Evolutionary conservation across 2,888 invertebrate genomes (phyloP).

Genomic region (Metallyticus violacea): DNA sequence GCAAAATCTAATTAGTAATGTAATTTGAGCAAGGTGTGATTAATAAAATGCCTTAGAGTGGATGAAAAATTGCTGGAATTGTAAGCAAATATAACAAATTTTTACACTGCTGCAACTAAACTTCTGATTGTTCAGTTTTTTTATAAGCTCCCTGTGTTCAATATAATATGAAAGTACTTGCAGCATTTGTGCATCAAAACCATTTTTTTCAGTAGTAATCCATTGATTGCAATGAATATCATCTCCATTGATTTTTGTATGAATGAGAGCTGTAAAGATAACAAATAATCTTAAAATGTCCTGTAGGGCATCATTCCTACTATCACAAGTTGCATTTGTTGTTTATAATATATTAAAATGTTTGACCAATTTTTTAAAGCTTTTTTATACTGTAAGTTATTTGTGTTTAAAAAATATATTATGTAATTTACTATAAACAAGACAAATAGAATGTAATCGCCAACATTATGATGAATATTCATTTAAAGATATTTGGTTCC

Average conservation of each 20-base stretch:
- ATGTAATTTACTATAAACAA: not conserved
- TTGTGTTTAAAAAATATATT: not conserved
- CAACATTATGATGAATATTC: too few relatives aligned
- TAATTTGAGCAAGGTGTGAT: too few relatives aligned
- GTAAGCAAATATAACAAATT: not conserved
- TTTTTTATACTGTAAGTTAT: not conserved
- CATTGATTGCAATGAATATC: too few relatives aligned
- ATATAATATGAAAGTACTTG: not conserved
- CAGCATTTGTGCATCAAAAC: not conserved
- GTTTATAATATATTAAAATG: not conserved
- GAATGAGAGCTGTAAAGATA: too few relatives aligned
- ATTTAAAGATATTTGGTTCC: not conserved
- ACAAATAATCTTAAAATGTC: not conserved
- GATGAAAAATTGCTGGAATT: not conserved
- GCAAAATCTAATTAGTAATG: too few relatives aligned
- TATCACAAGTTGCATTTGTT: not conserved
- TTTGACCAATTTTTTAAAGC: not conserved
- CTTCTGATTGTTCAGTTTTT: not conserved
- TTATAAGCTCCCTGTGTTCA: not conserved
- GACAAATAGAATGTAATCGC: not conserved
- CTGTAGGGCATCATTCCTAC: not conserved
- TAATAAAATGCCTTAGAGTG: not conserved
- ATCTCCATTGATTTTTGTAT: too few relatives aligned
- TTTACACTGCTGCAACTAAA: not conserved
- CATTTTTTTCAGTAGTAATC: not conserved